Evolutionary conservation across 30 jellyfish, hydroid and myxozoan genomes (phyloP).

Genomic region (Clytia hemisphaerica): DNA sequence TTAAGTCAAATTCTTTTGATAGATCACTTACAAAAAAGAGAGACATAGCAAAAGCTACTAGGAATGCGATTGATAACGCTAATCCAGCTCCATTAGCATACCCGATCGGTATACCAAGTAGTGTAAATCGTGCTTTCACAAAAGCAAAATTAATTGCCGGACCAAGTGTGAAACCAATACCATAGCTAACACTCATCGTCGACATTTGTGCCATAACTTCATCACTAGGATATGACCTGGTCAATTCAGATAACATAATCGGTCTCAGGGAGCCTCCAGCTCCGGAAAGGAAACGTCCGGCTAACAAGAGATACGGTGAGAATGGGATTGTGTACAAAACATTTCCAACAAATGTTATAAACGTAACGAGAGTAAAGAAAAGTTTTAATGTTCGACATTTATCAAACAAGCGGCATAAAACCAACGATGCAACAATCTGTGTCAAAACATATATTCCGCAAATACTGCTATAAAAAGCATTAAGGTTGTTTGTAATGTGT

Average conservation of each 20-base stretch:
- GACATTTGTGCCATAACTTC: neutral
- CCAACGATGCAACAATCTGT: neutral
- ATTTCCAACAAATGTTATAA: neutral
- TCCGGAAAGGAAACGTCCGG: slow-evolving; percentile 13
- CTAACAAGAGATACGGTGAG: slow-evolving; percentile 6
- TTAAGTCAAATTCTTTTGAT: neutral
- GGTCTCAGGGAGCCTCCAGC: slow-evolving; percentile 6
- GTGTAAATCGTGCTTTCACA: neutral
- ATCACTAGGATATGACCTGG: neutral
- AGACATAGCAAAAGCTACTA: neutral
- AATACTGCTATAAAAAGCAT: neutral
- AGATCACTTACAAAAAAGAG: slow-evolving; percentile 7
- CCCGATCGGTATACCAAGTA: neutral
- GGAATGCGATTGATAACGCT: neutral
- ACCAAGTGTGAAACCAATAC: slow-evolving; percentile 4
- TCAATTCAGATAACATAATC: neutral
- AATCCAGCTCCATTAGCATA: slow-evolving; percentile 14
- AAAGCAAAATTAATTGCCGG: slow-evolving; percentile 10
- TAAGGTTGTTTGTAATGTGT: neutral
- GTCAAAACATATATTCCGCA: neutral
- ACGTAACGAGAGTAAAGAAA: neutral
- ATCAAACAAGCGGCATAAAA: neutral
- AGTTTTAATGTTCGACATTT: neutral
- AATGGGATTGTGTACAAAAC: slow-evolving; percentile 8
- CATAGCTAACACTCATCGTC: slow-evolving; percentile 1